Conservation (phyloP, 1,140 invertebrate species). For the Thereuonema tuberculata region DNA sequence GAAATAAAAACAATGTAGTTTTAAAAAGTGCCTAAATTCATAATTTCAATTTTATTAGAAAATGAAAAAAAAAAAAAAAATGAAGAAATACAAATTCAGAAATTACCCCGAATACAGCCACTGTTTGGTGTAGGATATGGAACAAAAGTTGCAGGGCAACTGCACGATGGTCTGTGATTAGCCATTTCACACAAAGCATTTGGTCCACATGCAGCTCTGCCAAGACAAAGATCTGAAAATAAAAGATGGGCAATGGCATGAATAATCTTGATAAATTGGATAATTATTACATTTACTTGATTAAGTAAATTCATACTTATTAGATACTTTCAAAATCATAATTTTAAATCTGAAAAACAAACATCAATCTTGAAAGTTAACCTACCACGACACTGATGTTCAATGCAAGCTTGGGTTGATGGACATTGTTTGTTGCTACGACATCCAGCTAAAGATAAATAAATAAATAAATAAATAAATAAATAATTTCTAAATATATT, state of each 20-base stretch:
- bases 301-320: not conserved
- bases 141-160: conserved; percentile 59
- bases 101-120: conserved; percentile 51
- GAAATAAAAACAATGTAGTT: no score
- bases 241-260: not conserved
- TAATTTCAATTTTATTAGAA: no score
- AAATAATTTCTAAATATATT: not conserved
- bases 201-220: conserved; percentile 59
- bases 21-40: no score
- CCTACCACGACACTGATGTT: conserved; percentile 43
- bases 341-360: not conserved
- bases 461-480: conserved; percentile 1
- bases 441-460: conserved; percentile 41
- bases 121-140: conserved; percentile 59
- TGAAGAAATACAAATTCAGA: no score
- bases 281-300: not conserved
- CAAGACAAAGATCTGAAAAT: conserved; percentile 36
- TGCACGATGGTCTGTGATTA: conserved; percentile 66
- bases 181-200: conserved; percentile 64
- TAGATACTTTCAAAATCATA: not conserved
- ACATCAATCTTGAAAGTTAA: not conserved
- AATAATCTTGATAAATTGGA: no score
- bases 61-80: no score
- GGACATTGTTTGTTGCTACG: conserved; percentile 64
- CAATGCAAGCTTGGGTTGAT: conserved; percentile 54